Conservation (phyloP, 2,113 vertebrate genomes). For the Natator depressus region DNA sequence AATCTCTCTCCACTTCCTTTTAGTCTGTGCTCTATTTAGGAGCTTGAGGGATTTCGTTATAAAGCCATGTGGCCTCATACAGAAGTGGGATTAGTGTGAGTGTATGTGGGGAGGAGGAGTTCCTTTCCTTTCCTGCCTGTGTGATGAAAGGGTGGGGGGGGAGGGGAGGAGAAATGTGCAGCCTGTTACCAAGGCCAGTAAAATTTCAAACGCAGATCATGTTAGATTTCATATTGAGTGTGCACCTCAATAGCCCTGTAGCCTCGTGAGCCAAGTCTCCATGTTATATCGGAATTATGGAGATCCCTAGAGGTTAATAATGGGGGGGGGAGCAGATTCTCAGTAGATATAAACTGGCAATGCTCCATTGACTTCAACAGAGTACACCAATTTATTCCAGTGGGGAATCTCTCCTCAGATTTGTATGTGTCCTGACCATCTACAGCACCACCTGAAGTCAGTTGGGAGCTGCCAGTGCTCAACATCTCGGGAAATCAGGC, state of each 20-base stretch:
- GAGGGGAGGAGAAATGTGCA: not conserved
- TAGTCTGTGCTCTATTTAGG: conserved; percentile 6
- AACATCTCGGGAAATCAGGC: not conserved
- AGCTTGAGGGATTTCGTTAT: conserved; percentile 36
- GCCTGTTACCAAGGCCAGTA: not conserved
- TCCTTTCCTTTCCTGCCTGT: not conserved
- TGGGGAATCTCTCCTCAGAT: not conserved
- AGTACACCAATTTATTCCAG: not conserved
- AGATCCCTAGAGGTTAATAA: not conserved
- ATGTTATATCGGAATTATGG: not conserved
- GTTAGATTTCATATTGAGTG: not conserved
- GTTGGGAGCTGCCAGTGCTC: not conserved
- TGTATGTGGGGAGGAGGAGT: not conserved
- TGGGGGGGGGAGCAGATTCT: not conserved
- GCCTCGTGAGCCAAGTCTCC: not conserved
- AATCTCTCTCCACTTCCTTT: conserved; percentile 63
- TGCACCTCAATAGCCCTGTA: not conserved
- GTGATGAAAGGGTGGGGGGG: not conserved
- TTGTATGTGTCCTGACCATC: not conserved
- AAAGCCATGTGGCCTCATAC: not conserved
- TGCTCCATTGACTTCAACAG: not conserved
- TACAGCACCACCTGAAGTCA: not conserved
- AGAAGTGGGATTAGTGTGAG: not conserved
- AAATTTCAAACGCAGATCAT: not conserved
- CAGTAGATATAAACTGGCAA: not conserved